phyloP scores from a whole-genome alignment of 2,888 invertebrate genomes.

The Cerastis rubricosa region DNA sequence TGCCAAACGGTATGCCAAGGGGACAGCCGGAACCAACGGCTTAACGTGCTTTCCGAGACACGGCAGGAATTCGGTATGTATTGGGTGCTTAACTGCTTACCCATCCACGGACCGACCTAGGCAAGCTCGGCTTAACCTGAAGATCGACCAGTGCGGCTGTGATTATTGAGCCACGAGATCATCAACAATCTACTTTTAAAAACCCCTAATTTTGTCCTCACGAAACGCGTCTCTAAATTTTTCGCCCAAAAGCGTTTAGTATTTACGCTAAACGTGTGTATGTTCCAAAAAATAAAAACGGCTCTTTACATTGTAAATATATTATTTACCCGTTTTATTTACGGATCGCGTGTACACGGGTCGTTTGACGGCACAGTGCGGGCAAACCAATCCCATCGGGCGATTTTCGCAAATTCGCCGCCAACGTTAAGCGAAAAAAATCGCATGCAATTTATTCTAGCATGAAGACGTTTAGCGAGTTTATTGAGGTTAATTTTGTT shows the following conservation, averaged over 20 bases:
- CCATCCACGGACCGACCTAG: too few species aligned
- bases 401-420: slow-evolving; percentile 54
- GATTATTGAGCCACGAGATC: not conserved
- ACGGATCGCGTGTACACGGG: slow-evolving; percentile 60
- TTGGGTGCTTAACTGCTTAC: too few species aligned
- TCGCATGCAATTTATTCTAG: slow-evolving; percentile 47
- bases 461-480: slow-evolving; percentile 37
- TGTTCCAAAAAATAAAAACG: slow-evolving; percentile 34
- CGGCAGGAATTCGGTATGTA: too few species aligned
- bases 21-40: too few species aligned
- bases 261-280: slow-evolving; percentile 25
- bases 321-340: slow-evolving; percentile 58
- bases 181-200: not conserved
- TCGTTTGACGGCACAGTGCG: slow-evolving; percentile 46
- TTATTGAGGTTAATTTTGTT: slow-evolving; percentile 35
- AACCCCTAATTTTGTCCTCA: not conserved
- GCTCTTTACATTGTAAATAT: slow-evolving; percentile 33
- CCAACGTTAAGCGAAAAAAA: slow-evolving; percentile 40
- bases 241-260: slow-evolving; percentile 18
- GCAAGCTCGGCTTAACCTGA: too few species aligned
- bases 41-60: too few species aligned
- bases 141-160: too few species aligned
- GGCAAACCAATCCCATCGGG: slow-evolving; percentile 49
- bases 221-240: slow-evolving; percentile 3
- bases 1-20: too few species aligned